Conservation (phyloP, 2,888 invertebrate species). For the Pemphredon lugubris region DNA sequence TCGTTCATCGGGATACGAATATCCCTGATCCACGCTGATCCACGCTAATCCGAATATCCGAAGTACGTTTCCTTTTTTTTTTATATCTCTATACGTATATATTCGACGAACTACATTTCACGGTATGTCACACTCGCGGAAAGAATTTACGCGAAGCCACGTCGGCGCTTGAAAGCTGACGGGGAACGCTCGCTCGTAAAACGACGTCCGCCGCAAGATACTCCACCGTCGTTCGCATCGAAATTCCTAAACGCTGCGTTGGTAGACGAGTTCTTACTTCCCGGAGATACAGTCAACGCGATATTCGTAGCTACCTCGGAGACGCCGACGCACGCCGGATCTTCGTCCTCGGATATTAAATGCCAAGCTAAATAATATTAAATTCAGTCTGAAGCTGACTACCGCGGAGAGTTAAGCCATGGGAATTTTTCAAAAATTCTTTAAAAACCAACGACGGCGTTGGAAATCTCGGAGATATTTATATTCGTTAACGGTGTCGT, state of each 20-base stretch:
- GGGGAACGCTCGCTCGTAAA: conserved; percentile 28
- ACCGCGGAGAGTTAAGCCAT: not conserved
- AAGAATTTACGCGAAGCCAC: conserved; percentile 26
- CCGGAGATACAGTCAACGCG: too few species aligned
- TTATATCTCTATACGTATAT: too few species aligned
- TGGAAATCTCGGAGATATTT: not conserved
- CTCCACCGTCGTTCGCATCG: conserved; percentile 14
- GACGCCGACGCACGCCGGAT: too few species aligned
- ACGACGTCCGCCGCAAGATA: conserved; percentile 24
- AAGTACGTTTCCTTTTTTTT: too few species aligned
- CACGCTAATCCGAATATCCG: too few species aligned
- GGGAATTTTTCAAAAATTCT: not conserved
- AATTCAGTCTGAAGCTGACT: not conserved
- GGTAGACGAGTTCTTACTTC: conserved; percentile 7
- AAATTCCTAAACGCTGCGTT: conserved; percentile 21
- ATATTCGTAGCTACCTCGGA: too few species aligned
- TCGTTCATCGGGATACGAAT: too few species aligned
- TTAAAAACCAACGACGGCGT: not conserved
- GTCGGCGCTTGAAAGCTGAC: conserved; percentile 6
- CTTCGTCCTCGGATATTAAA: conserved; percentile 47
- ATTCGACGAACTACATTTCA: too few species aligned
- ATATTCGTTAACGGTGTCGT: not conserved
- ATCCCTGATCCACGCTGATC: too few species aligned
- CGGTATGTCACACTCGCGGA: conserved; percentile 8
- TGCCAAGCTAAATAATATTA: conserved; percentile 29